Base-by-base conservation (phyloP, 2,888 invertebrate genomes). In the Diarsia dahlii region DNA sequence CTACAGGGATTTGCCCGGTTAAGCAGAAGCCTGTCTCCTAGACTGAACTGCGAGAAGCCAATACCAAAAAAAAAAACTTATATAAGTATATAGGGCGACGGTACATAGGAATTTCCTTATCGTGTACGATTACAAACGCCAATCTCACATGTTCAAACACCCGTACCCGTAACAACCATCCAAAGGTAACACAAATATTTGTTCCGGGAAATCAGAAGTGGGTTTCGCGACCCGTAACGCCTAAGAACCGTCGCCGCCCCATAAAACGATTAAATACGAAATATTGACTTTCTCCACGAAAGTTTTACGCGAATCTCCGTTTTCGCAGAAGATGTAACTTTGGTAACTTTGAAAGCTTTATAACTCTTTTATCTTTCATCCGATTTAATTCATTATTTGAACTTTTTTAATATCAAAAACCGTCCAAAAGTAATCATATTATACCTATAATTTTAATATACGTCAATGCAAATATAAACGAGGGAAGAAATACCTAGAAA, bases 231-330 rank as follows among this genome's bases (percentile, higher is more conserved):
- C 52, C 74, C 52, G n/a, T 15, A 48, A 28, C 62, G 18, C 28
- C 65, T 62, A 18, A 71, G 46, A 52, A 60, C 52, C 62, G 28
- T 75, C 63, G 4, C 46, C n/a, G 34, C 63, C 56, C 56, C 52
- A 13, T 76, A 81, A 81, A 81, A 81, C 81, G 64, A 79, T 79
- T 81, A 81, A 82, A 71, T 71, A 68, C 64, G 48, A 71, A 77
- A 76, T 82, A 78, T 83, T 79, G 79, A 71, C 70, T 71, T 68
- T 68, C 67, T 23, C 52, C 10, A 60, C 54, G 39, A 71, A 78
- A 81, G 20, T 78, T 81, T 56, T 13, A 56, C 50, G n/a, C 12
- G 6, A 69, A 78, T 78, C 68, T 81, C 46, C 64, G 52, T 65
- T 72, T 82, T 78, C 71, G 34, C 67, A 65, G 64, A 68, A 65